Conservation (phyloP, 2,888 invertebrate species). For the Unio delphinus region DNA sequence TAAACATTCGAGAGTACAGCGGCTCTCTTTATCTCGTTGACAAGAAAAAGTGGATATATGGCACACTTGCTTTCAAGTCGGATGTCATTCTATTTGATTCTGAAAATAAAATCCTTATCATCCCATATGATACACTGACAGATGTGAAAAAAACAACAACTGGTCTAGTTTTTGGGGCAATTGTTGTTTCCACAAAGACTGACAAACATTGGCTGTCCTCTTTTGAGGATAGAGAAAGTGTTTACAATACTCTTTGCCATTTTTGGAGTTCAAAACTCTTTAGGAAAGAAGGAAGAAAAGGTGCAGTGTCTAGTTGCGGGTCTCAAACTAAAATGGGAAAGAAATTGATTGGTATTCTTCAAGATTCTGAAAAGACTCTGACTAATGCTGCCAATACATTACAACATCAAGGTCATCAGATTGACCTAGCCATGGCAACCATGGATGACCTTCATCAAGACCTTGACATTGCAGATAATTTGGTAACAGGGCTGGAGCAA, state of each 20-base stretch:
- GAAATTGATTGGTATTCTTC: conserved; percentile 46
- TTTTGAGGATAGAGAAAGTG: conserved; percentile 41
- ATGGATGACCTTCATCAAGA: conserved; percentile 59
- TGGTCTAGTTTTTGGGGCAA: conserved; percentile 50
- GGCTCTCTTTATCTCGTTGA: conserved; percentile 41
- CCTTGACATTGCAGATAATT: conserved; percentile 50
- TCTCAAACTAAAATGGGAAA: conserved; percentile 38
- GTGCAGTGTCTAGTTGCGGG: neutral
- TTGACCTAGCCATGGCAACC: conserved; percentile 35
- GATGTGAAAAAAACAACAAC: conserved; percentile 51
- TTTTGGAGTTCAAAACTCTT: conserved; percentile 41
- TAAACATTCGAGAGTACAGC: conserved; percentile 38
- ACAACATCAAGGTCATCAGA: conserved; percentile 49
- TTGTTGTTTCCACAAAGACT: conserved; percentile 34
- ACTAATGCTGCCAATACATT: conserved; percentile 45
- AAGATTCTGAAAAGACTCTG: conserved; percentile 54
- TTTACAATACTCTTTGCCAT: conserved; percentile 44
- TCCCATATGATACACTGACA: conserved; percentile 38
- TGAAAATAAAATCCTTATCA: conserved; percentile 4
- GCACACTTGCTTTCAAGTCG: conserved; percentile 31
- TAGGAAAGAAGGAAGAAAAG: conserved; percentile 1
- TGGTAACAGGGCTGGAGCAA: conserved; percentile 48
- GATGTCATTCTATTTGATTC: conserved; percentile 31
- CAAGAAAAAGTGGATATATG: conserved; percentile 45
- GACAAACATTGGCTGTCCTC: conserved; percentile 57